Evolutionary conservation across 1,140 invertebrate species (phyloP).

Genomic region (Eciton burchellii): DNA sequence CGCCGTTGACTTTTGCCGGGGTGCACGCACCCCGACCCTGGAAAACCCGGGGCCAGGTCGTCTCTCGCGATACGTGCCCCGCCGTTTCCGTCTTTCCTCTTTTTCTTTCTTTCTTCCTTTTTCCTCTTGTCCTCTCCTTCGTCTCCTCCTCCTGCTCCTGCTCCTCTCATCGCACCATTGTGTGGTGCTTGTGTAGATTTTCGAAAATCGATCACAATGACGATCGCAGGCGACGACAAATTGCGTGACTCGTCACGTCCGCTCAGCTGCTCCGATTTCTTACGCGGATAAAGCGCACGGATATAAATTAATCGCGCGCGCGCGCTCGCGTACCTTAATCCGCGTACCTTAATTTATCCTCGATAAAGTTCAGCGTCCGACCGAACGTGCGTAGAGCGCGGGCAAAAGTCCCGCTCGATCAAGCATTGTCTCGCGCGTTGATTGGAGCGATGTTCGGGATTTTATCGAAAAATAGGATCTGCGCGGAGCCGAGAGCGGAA

Average conservation of each 20-base stretch:
- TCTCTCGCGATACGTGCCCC: constrained; percentile 33
- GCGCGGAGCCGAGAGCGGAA: not conserved
- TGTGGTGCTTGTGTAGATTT: constrained; percentile 64
- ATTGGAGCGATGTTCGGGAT: constrained; percentile 15
- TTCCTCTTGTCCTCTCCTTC: no score
- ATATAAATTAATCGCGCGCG: constrained; percentile 20
- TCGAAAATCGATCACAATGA: constrained; percentile 66
- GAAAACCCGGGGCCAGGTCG: constrained; percentile 32
- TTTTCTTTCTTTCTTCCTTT: no score
- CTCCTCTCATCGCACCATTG: constrained; percentile 45
- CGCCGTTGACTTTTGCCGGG: constrained; percentile 71
- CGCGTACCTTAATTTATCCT: constrained; percentile 9
- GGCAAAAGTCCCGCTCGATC: not conserved
- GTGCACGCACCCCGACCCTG: constrained; percentile 61
- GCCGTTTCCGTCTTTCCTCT: no score
- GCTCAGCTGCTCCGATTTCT: constrained; percentile 74
- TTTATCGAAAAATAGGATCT: constrained; percentile 52
- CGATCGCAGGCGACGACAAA: constrained; percentile 51
- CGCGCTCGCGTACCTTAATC: not conserved
- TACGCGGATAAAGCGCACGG: constrained; percentile 14
- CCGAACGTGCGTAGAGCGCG: no score
- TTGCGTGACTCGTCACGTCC: constrained; percentile 74
- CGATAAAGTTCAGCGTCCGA: not conserved
- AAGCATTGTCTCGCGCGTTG: constrained; percentile 17
- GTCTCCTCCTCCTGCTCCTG: no score